Percentiles rank a stretch among this genome's conserved stretches.
Evolutionary conservation across 2,888 invertebrate genomes (phyloP).

Genomic region (Hofmannophila pseudospretella): DNA sequence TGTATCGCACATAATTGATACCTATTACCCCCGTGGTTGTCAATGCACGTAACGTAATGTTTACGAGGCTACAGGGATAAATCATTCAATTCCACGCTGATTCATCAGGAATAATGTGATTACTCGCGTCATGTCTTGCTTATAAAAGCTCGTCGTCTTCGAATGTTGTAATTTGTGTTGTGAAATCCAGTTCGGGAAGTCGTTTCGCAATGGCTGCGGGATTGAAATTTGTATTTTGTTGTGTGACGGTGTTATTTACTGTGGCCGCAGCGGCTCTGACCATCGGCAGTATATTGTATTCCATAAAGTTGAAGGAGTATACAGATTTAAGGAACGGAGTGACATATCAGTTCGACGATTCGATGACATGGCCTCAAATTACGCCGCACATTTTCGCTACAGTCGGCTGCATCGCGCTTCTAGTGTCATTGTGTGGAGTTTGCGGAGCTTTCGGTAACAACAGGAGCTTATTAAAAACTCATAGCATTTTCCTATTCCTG

Average conservation of each 20-base stretch:
- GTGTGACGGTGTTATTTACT: conserved; percentile 1
- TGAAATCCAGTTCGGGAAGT: too few relatives aligned
- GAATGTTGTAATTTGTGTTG: too few relatives aligned
- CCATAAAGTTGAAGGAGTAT: neutral
- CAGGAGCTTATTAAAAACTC: conserved; percentile 26
- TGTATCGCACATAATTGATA: too few relatives aligned
- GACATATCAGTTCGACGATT: conserved; percentile 1
- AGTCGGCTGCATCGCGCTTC: conserved; percentile 16
- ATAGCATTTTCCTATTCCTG: conserved; percentile 23
- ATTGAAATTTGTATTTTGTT: neutral
- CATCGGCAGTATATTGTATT: conserved; percentile 1
- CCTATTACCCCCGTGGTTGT: too few relatives aligned
- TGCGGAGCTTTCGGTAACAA: conserved; percentile 27
- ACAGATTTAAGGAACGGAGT: conserved; percentile 5
- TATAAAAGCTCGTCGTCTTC: too few relatives aligned
- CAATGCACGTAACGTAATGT: too few relatives aligned
- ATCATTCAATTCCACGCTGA: too few relatives aligned
- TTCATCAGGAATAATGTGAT: too few relatives aligned
- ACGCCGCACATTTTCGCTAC: conserved; percentile 40
- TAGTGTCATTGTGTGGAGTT: conserved; percentile 24
- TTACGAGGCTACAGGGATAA: too few relatives aligned
- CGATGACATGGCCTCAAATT: conserved; percentile 34
- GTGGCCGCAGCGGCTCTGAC: neutral
- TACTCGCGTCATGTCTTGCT: too few relatives aligned
- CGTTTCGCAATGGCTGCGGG: too few relatives aligned